Evolutionary conservation across 2,797 vertebrate species (phyloP).

Genomic region (Myiotriccus ornatus): DNA sequence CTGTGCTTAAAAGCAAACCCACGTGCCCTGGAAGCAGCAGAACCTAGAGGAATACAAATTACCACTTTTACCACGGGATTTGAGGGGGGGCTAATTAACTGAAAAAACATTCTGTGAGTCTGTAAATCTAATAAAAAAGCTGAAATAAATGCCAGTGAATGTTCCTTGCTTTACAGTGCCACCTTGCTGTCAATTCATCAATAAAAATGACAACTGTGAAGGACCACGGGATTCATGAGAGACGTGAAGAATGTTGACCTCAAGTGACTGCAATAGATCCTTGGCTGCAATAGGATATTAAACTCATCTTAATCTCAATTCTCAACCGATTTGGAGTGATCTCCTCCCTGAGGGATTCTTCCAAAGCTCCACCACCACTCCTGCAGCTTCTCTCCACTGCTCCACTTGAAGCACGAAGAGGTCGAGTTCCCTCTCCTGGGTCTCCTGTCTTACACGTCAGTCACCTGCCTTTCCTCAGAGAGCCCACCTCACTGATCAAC

Average conservation of each 20-base stretch:
- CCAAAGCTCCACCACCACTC: neutral
- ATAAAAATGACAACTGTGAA: neutral
- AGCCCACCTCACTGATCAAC: neutral
- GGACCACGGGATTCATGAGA: fast-evolving
- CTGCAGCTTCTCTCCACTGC: neutral
- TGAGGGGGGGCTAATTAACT: neutral
- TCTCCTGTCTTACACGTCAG: neutral
- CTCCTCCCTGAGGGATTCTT: neutral
- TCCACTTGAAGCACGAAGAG: neutral
- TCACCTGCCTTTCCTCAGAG: neutral
- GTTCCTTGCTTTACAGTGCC: constrained; percentile 56
- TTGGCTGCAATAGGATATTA: fast-evolving
- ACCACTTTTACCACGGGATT: neutral
- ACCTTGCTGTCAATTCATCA: constrained; percentile 60
- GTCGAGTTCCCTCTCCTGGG: neutral
- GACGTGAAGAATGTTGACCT: fast-evolving
- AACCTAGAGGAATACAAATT: neutral
- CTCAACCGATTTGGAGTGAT: fast-evolving
- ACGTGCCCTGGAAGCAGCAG: fast-evolving
- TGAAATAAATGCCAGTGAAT: neutral
- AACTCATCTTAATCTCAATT: neutral
- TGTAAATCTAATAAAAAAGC: neutral
- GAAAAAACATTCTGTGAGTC: neutral
- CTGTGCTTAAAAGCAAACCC: neutral
- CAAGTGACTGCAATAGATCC: neutral